Conservation (phyloP, 2,797 vertebrate genomes). For the Morus bassanus region DNA sequence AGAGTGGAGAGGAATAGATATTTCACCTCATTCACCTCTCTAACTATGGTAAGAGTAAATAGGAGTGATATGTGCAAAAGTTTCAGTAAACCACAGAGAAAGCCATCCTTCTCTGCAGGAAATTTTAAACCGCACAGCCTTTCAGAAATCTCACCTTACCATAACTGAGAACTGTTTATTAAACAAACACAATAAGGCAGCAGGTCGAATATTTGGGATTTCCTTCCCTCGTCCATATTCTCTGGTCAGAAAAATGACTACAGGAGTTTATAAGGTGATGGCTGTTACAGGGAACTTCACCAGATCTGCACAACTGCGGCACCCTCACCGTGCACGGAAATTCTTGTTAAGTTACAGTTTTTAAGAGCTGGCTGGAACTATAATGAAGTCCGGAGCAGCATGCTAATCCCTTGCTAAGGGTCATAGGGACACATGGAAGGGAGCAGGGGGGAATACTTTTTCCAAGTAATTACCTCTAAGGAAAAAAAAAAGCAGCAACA, state of each 20-base stretch:
- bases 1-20: background rate
- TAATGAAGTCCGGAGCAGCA: background rate
- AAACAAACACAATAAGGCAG: background rate
- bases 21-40: background rate
- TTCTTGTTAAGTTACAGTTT: background rate
- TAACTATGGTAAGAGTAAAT: background rate
- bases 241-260: background rate
- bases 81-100: background rate
- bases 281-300: background rate
- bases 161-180: background rate
- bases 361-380: background rate
- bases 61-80: background rate
- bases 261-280: background rate
- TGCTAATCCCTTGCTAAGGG: background rate
- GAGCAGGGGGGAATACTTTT: background rate
- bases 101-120: background rate
- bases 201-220: background rate
- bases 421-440: background rate
- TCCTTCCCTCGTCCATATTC: background rate
- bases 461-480: background rate
- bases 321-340: fast-evolving
- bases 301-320: too few species aligned
- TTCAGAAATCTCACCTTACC: background rate
- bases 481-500: background rate
- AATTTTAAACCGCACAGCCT: background rate